phyloP scores from a whole-genome alignment of 37 sponge, comb jelly and placozoan species.

The Geodia barretti region DNA sequence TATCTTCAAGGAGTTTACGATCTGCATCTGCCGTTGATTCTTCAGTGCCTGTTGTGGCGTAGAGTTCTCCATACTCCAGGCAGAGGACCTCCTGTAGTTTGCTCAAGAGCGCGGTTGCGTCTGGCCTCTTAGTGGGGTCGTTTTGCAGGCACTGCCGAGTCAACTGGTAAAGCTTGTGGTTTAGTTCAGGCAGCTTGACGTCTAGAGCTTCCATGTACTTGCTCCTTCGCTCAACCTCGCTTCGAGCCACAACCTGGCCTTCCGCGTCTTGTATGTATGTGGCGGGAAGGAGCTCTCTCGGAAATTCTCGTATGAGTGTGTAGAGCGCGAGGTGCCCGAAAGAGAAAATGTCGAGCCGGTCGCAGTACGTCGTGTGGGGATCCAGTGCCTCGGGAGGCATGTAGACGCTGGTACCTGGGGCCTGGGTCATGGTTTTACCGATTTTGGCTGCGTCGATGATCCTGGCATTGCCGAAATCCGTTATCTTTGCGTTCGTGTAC shows the following conservation, averaged over 20 bases:
- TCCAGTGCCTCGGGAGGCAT: conserved; percentile 30
- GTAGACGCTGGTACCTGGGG: conserved; percentile 12
- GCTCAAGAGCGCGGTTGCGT: neutral
- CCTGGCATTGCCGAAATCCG: conserved; percentile 41
- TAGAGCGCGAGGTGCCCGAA: conserved; percentile 27
- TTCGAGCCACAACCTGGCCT: neutral
- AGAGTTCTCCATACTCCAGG: neutral
- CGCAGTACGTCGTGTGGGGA: neutral
- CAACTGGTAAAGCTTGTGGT: neutral
- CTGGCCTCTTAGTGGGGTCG: neutral
- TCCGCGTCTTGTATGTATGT: neutral
- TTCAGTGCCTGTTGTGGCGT: no score
- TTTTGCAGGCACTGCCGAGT: conserved; percentile 9
- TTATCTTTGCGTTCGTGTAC: conserved; percentile 30
- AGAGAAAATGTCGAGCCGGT: conserved; percentile 20
- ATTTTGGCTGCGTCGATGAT: conserved; percentile 1
- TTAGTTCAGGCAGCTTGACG: neutral
- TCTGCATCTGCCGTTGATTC: no score
- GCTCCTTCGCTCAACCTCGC: conserved; percentile 20
- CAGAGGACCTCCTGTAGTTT: neutral
- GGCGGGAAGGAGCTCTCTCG: conserved; percentile 5
- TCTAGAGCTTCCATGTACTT: conserved; percentile 7
- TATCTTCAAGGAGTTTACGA: no score
- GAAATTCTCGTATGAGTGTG: conserved; percentile 2
- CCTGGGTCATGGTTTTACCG: neutral